Evolutionary conservation across 2,797 vertebrate species (phyloP).

Genomic region (Linurgus olivaceus): DNA sequence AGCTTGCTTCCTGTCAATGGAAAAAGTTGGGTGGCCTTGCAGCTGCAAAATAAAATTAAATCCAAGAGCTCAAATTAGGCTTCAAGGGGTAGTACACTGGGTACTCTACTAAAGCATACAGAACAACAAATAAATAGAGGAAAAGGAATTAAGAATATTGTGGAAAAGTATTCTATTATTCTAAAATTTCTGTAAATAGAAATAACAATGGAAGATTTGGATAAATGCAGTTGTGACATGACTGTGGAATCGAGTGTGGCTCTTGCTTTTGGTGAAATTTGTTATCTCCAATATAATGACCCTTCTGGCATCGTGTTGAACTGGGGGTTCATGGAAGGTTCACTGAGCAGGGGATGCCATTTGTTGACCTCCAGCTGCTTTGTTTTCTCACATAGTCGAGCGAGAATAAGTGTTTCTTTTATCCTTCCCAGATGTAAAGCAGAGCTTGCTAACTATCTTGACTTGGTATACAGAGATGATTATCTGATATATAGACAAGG

Average conservation of each 20-base stretch:
- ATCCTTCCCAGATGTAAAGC: constrained; percentile 28
- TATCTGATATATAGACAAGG: background rate
- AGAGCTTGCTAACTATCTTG: background rate
- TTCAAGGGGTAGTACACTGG: background rate
- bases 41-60: background rate
- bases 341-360: constrained; percentile 22
- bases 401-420: constrained; percentile 30
- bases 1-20: background rate
- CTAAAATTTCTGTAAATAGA: background rate
- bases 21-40: constrained; percentile 2
- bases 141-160: background rate
- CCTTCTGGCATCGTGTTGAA: background rate
- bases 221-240: background rate
- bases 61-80: background rate
- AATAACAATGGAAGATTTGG: background rate
- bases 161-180: background rate
- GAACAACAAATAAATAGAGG: background rate
- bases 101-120: background rate
- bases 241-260: background rate
- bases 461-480: background rate
- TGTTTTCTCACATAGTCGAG: constrained; percentile 17
- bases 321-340: constrained; percentile 23
- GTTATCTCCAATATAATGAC: background rate
- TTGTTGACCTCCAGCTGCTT: constrained; percentile 44
- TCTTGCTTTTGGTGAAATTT: background rate